phyloP scores from a whole-genome alignment of 92 coral and sea anemone species.

The Meandrina meandrites region DNA sequence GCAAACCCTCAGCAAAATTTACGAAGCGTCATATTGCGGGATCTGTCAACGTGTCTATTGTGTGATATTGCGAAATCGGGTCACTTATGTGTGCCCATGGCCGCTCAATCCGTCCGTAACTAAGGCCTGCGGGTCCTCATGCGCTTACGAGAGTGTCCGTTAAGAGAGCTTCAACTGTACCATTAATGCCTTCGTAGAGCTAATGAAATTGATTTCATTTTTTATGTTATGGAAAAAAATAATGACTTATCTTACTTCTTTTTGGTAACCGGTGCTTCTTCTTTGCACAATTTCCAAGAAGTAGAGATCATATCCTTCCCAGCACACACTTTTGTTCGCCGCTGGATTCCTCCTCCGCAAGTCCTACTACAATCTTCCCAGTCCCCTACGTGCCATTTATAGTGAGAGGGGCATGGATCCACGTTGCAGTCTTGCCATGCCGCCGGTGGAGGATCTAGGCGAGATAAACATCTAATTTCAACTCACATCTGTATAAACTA shows the following conservation, averaged over 20 bases:
- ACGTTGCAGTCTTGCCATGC: conserved; percentile 77
- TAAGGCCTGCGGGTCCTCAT: no score
- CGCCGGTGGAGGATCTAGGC: conserved; percentile 61
- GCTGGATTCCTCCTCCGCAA: conserved; percentile 78
- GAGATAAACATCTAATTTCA: neutral
- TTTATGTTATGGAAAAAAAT: neutral
- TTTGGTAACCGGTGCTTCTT: conserved; percentile 53
- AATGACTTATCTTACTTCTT: conserved; percentile 27
- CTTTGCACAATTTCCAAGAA: conserved; percentile 74
- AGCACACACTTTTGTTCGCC: conserved; percentile 67
- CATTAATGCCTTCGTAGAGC: no score
- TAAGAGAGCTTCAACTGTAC: no score
- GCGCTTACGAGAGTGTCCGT: no score
- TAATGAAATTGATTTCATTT: no score
- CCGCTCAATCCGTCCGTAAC: no score
- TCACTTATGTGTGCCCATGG: no score
- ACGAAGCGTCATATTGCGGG: no score
- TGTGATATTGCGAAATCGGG: no score
- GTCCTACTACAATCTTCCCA: conserved; percentile 73
- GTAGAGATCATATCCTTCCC: conserved; percentile 75
- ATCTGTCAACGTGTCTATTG: no score
- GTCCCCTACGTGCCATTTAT: conserved; percentile 64
- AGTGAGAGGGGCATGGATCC: conserved; percentile 76
- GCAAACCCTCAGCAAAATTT: no score
- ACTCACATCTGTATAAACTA: neutral